Percentiles rank a stretch among this genome's conserved stretches.
phyloP scores from a whole-genome alignment of 2,888 invertebrate genomes.

The Marasmarcha lunaedactyla region DNA sequence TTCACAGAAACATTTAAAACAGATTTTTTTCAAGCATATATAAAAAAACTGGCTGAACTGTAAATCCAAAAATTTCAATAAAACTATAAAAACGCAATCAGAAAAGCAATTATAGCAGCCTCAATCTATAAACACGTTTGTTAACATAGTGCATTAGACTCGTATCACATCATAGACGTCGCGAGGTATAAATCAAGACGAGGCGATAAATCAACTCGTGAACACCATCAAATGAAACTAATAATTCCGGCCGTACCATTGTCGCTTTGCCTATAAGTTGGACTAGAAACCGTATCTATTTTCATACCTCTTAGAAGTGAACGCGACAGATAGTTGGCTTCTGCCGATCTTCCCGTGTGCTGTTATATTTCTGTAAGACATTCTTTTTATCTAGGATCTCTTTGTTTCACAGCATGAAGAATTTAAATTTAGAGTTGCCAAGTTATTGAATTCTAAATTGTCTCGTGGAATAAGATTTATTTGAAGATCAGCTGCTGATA shows the following conservation, averaged over 20 bases:
- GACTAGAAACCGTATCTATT: conserved; percentile 46
- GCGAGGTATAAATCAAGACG: too few species aligned
- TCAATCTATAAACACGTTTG: too few species aligned
- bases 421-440: conserved; percentile 21
- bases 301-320: conserved; percentile 32
- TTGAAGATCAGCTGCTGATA: conserved; percentile 15
- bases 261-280: conserved; percentile 36
- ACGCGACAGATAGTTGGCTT: conserved; percentile 58
- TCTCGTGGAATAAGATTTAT: conserved; percentile 10
- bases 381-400: conserved; percentile 30
- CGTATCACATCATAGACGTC: too few species aligned
- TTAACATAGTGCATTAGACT: too few species aligned
- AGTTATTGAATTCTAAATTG: conserved; percentile 18
- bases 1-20: too few species aligned
- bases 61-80: too few species aligned
- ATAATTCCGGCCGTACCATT: conserved; percentile 19
- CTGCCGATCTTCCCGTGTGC: conserved; percentile 39
- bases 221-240: neutral
- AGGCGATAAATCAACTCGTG: too few species aligned
- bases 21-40: too few species aligned
- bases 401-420: conserved; percentile 39
- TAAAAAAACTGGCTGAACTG: too few species aligned
- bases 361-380: conserved; percentile 52
- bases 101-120: too few species aligned
- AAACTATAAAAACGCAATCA: too few species aligned